Evolutionary conservation across 1,140 invertebrate species (phyloP).

Genomic region (Sitobion miscanthi): DNA sequence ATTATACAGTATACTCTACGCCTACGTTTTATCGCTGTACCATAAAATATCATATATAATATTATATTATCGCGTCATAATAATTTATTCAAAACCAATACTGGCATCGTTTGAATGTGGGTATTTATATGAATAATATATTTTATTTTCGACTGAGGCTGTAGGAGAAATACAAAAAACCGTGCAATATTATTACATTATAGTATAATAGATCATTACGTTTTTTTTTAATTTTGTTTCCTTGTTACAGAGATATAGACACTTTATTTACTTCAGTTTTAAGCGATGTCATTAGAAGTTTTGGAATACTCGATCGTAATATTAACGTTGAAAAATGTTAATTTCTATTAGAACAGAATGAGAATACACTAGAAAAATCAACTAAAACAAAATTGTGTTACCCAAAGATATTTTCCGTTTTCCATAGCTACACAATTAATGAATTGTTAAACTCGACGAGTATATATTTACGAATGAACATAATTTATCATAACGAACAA

Average conservation of each 20-base stretch:
- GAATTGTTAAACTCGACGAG: neutral
- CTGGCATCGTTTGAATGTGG: neutral
- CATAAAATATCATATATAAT: constrained; percentile 14
- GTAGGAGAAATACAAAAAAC: neutral
- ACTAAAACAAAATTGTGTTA: neutral
- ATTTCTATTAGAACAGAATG: neutral
- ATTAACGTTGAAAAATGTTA: neutral
- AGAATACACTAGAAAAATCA: neutral
- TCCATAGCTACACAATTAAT: neutral
- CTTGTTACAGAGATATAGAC: neutral
- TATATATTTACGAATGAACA: neutral
- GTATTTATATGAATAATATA: neutral
- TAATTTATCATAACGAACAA: neutral
- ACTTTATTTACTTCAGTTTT: neutral
- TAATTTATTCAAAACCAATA: constrained; percentile 37
- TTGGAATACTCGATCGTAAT: neutral
- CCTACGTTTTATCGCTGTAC: neutral
- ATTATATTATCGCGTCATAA: neutral
- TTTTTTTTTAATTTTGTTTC: neutral
- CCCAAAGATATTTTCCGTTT: neutral
- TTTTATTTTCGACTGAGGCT: neutral
- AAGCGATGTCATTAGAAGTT: neutral
- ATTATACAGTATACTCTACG: neutral
- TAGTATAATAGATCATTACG: neutral
- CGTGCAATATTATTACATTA: neutral